Conservation (phyloP, 2,113 vertebrate genomes). For the Microcebus griseorufus region DNA sequence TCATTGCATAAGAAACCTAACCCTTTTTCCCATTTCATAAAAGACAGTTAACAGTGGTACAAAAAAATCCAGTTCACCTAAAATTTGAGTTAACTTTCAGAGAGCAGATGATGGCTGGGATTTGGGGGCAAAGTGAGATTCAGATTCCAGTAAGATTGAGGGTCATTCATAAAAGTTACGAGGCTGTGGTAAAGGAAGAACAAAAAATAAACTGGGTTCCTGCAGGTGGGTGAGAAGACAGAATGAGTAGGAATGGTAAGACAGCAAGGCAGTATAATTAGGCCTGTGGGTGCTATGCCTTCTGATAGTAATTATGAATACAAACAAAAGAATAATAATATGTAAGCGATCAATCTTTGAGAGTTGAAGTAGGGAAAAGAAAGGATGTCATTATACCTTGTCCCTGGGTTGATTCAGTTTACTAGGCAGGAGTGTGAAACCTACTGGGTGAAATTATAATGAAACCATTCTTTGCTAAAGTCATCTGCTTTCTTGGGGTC, state of each 20-base stretch:
- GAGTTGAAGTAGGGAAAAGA: neutral
- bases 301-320: neutral
- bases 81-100: neutral
- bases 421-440: neutral
- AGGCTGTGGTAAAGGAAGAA: neutral
- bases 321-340: neutral
- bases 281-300: neutral
- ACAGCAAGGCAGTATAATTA: neutral
- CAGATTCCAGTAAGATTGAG: neutral
- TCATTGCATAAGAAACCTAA: neutral
- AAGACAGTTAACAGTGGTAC: neutral
- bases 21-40: neutral
- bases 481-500: neutral
- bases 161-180: neutral
- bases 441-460: slow-evolving; percentile 30
- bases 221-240: neutral
- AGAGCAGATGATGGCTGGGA: neutral
- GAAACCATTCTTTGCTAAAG: neutral
- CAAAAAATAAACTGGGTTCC: neutral
- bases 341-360: neutral
- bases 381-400: neutral
- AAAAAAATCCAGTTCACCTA: neutral
- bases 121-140: neutral
- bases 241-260: neutral
- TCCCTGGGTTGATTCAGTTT: neutral